Evolutionary conservation across 2,113 vertebrate genomes (phyloP).

Genomic region (Hippocampus mohnikei): DNA sequence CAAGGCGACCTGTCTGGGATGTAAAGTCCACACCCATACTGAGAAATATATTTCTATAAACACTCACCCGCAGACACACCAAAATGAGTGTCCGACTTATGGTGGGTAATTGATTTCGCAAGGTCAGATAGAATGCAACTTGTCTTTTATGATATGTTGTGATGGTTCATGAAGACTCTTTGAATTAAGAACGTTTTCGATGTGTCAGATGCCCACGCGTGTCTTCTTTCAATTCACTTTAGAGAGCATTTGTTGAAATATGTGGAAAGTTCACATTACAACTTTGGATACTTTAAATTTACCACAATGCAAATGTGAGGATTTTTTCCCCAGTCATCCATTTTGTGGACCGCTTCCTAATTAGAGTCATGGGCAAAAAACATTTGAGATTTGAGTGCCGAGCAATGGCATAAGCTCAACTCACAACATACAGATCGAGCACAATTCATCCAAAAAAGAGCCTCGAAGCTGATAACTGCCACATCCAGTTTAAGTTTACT

Average conservation of each 20-base stretch:
- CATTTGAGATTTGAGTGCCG: too few relatives aligned
- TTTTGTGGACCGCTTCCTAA: background rate
- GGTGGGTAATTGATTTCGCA: background rate
- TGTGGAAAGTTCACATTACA: background rate
- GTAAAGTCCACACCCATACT: constrained; percentile 47
- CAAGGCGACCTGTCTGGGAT: constrained; percentile 78
- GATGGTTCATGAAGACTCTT: background rate
- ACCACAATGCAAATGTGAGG: background rate
- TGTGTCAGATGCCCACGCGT: too few relatives aligned
- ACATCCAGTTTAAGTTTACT: too few relatives aligned
- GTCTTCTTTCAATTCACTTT: background rate
- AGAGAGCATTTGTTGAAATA: background rate
- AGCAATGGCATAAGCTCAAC: too few relatives aligned
- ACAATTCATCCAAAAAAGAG: too few relatives aligned
- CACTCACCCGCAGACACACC: constrained; percentile 18
- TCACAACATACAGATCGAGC: too few relatives aligned
- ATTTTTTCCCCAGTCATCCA: background rate
- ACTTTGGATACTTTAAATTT: background rate
- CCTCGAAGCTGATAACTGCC: too few relatives aligned
- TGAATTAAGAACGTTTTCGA: background rate
- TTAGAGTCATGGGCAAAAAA: too few relatives aligned
- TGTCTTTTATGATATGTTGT: background rate
- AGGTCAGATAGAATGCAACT: background rate
- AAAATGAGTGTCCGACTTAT: background rate
- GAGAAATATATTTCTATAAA: constrained; percentile 15